phyloP scores from a whole-genome alignment of 1,140 invertebrate species.

The Berghia stephanieae region DNA sequence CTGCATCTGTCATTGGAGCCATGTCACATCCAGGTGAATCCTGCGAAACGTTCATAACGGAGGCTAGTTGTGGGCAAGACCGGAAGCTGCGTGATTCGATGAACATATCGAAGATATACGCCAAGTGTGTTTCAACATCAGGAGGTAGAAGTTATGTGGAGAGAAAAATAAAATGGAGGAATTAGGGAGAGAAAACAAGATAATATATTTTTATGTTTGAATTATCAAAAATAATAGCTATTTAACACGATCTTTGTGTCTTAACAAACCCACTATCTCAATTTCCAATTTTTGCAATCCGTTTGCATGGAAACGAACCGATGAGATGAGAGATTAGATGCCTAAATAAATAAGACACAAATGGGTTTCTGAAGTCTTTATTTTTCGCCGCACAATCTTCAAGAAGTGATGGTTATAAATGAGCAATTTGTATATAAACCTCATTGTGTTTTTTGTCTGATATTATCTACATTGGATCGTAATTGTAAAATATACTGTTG shows the following conservation, averaged over 20 bases:
- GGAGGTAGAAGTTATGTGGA: background rate
- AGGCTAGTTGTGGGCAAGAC: constrained; percentile 48
- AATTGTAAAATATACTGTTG: background rate
- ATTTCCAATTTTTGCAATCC: no score
- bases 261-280: no score
- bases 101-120: no score
- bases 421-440: background rate
- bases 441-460: background rate
- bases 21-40: constrained; percentile 35
- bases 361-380: constrained; percentile 59
- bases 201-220: no score
- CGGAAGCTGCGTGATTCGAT: constrained; percentile 40
- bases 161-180: background rate
- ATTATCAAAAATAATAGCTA: no score
- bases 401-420: constrained; percentile 16
- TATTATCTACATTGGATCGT: no score
- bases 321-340: no score
- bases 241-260: no score
- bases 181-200: background rate
- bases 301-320: no score
- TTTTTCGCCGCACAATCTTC: constrained; percentile 72
- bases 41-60: constrained; percentile 21
- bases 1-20: constrained; percentile 18
- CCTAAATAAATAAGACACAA: no score
- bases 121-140: no score